Evolutionary conservation across 92 coral and sea anemone genomes (phyloP).

Genomic region (Porites rus): DNA sequence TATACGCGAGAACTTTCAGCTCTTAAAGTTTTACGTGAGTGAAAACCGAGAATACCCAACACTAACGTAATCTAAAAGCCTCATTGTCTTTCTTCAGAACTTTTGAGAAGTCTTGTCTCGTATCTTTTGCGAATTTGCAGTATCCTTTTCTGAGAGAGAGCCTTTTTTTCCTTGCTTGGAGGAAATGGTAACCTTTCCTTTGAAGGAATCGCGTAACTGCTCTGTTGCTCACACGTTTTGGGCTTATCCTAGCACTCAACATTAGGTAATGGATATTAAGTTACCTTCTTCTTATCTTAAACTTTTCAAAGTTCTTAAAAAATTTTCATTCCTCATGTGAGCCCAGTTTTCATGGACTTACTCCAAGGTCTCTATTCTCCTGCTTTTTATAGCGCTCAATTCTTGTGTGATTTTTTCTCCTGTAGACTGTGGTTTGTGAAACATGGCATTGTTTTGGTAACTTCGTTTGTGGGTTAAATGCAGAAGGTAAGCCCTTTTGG

Average conservation of each 20-base stretch:
- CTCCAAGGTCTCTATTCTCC: neutral
- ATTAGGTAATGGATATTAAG: conserved; percentile 17
- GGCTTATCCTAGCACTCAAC: conserved; percentile 23
- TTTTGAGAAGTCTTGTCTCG: neutral
- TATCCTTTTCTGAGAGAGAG: neutral
- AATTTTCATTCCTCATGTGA: conserved; percentile 12
- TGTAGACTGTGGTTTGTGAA: neutral
- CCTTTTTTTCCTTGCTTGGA: conserved; percentile 38
- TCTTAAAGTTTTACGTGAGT: too few relatives aligned
- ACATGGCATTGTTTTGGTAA: conserved; percentile 1
- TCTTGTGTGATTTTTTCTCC: neutral
- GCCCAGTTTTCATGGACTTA: conserved; percentile 35
- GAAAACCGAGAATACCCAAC: neutral
- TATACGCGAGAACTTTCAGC: too few relatives aligned
- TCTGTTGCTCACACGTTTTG: conserved; percentile 3
- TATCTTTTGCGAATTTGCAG: conserved; percentile 1
- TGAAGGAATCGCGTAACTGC: conserved; percentile 26
- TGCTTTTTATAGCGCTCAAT: neutral
- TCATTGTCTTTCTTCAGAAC: conserved; percentile 1
- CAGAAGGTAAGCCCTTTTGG: conserved; percentile 14
- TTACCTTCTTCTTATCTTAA: conserved; percentile 30
- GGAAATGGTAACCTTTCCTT: conserved; percentile 6
- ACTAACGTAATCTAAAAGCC: conserved; percentile 9
- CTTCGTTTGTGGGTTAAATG: neutral
- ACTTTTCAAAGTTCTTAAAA: conserved; percentile 12